These are phyloP conservation scores for Enoplosus armatus DNA, from an alignment of 2,797 vertebrate species.

Conservation along the genomic window DNA sequence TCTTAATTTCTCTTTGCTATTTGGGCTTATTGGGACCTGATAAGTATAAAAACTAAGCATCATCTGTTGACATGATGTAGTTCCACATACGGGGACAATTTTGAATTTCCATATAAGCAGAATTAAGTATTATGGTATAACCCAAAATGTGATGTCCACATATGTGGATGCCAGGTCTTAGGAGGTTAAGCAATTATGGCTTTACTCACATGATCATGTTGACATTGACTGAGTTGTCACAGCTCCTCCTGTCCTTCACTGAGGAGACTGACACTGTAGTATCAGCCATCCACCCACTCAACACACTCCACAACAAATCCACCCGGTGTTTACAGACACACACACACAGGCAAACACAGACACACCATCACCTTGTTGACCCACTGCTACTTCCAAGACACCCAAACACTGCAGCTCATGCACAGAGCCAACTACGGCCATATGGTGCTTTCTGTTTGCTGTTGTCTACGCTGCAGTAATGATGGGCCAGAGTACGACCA, in stretches of 20 bases:
- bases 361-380: slow-evolving; percentile 32
- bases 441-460: slow-evolving; percentile 57
- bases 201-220: not conserved
- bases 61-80: too few relatives aligned
- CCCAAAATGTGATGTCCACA: too few relatives aligned
- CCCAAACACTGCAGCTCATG: slow-evolving; percentile 35
- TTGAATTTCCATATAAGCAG: too few relatives aligned
- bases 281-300: slow-evolving; percentile 7
- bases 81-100: too few relatives aligned
- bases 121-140: too few relatives aligned
- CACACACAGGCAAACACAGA: not conserved
- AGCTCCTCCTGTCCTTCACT: slow-evolving; percentile 14
- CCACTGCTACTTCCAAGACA: slow-evolving; percentile 36
- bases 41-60: too few relatives aligned
- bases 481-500: slow-evolving; percentile 3
- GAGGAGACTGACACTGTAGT: not conserved
- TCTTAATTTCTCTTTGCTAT: too few relatives aligned
- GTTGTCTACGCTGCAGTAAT: slow-evolving; percentile 54
- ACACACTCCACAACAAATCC: not conserved
- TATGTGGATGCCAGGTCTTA: too few relatives aligned
- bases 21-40: too few relatives aligned
- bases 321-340: slow-evolving; percentile 2
- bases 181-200: too few relatives aligned
- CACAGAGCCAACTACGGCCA: slow-evolving; percentile 49
- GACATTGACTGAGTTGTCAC: not conserved